These are phyloP conservation scores for Theristicus caerulescens DNA, from an alignment of 2,113 vertebrate species.

Conservation along the genomic window DNA sequence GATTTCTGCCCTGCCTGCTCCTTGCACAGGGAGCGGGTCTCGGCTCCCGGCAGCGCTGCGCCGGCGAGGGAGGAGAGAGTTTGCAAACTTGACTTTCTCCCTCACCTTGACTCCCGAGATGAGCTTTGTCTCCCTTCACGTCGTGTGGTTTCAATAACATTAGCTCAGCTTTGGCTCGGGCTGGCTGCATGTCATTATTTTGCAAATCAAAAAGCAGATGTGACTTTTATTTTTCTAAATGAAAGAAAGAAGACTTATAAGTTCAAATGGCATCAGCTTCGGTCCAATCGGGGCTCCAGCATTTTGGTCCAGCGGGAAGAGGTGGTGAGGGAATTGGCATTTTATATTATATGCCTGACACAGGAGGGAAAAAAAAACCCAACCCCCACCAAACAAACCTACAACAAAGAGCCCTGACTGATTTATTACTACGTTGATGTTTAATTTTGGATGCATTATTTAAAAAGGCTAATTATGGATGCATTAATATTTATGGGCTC, in stretches of 20 bases:
- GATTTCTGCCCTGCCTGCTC: background rate
- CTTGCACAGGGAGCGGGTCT: background rate
- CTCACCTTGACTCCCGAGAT: conserved; percentile 35
- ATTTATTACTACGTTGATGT: conserved; percentile 69
- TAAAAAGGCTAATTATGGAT: conserved; percentile 72
- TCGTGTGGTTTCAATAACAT: conserved; percentile 44
- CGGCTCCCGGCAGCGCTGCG: accelerated
- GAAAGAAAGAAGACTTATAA: conserved; percentile 32
- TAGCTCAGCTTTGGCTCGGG: conserved; percentile 37
- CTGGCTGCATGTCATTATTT: conserved; percentile 34
- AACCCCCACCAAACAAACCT: background rate
- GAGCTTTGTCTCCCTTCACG: conserved; percentile 37
- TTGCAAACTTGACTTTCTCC: conserved; percentile 35
- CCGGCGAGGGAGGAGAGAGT: background rate
- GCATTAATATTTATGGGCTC: conserved; percentile 71
- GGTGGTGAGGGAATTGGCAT: conserved; percentile 14
- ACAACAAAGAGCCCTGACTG: conserved; percentile 62
- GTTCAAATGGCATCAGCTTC: background rate
- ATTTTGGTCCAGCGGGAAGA: background rate
- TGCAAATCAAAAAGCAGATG: conserved; percentile 34
- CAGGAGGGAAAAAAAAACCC: background rate
- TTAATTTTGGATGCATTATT: conserved; percentile 74
- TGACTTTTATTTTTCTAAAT: conserved; percentile 47
- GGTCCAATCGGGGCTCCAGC: background rate
- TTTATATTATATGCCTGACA: conserved; percentile 43